Base-by-base conservation (phyloP, 2,888 invertebrate species). In the Plagodis pulveraria region DNA sequence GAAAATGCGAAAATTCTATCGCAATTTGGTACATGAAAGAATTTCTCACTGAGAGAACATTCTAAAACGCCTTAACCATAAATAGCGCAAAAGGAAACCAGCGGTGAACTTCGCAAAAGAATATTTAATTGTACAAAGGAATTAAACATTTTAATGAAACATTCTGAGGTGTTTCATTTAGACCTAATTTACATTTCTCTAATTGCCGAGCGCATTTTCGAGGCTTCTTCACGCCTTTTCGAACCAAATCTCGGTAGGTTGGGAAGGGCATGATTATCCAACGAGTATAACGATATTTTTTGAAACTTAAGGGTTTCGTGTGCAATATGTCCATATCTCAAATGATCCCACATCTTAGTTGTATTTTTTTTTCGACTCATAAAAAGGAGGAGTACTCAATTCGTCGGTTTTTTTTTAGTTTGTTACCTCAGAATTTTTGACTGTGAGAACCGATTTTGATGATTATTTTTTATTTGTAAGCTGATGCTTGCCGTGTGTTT, bases 61-160 rank as follows among this genome's bases (percentile, higher is more conserved):
- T 52, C 57, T 34, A 40, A 44, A 66, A 56, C 57, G 45, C 50
- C 61, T 65, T 58, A 4, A 43, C 32, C 9, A 41, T 46, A 35
- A 44, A 58, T 22, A 58, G 38, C 56, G 65, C 40, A 6, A 40
- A 40, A 60, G 35, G 38, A 59, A 59, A 52, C 50, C 55, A 59
- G 50, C 46, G 43, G 6, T 11, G 40, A 45, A 50, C 55, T 61
- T 33, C 42, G 46, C 50, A 46, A 60, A 63, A 48, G 47, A 65
- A 63, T 68, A 62, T 67, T 70, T 9, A 52, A 66, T 70, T 62
- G 56, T 57, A 56, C 58, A 40, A 44, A 52, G 49, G 57, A 64
- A 62, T 70, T 56, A 70, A 67, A 52, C 50, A 56, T 64, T 57
- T 58, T 41, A 49, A 61, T 66, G 34, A 53, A 58, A 49, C 49